These are phyloP conservation scores for Cliona cf. orientalis DNA, from an alignment of 37 sponge, comb jelly and placozoan species.

Conservation along the genomic window DNA sequence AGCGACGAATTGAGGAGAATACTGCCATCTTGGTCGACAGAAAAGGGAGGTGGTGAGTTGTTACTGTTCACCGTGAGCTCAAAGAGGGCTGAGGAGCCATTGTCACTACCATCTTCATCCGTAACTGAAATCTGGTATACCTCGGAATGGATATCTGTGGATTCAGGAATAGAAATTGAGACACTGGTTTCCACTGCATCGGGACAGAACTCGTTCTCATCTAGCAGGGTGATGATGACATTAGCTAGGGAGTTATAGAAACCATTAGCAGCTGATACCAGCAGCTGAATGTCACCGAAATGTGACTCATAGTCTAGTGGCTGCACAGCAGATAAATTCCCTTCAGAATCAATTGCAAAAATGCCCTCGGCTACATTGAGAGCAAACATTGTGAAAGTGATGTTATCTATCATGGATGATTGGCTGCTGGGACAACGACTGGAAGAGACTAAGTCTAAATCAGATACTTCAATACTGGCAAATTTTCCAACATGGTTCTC, in stretches of 20 bases:
- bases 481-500: constrained; percentile 51
- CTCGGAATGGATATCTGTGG: neutral
- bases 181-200: neutral
- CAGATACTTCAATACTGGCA: constrained; percentile 14
- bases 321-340: neutral
- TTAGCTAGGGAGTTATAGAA: constrained; percentile 23
- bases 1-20: constrained; percentile 14
- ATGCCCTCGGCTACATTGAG: constrained; percentile 5
- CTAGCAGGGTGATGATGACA: constrained; percentile 31
- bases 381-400: constrained; percentile 10
- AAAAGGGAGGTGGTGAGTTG: constrained; percentile 30
- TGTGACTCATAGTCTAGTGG: constrained; percentile 59
- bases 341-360: constrained; percentile 11
- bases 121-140: constrained; percentile 23
- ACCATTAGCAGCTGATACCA: constrained; percentile 37
- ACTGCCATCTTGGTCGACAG: constrained; percentile 23
- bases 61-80: neutral
- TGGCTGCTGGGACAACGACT: constrained; percentile 10
- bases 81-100: neutral
- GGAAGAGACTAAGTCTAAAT: constrained; percentile 22
- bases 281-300: neutral
- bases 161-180: constrained; percentile 41
- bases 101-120: constrained; percentile 56
- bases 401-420: constrained; percentile 4
- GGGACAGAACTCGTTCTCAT: constrained; percentile 68